phyloP scores from a whole-genome alignment of 1,140 invertebrate genomes.

The Rhysida immarginata region DNA sequence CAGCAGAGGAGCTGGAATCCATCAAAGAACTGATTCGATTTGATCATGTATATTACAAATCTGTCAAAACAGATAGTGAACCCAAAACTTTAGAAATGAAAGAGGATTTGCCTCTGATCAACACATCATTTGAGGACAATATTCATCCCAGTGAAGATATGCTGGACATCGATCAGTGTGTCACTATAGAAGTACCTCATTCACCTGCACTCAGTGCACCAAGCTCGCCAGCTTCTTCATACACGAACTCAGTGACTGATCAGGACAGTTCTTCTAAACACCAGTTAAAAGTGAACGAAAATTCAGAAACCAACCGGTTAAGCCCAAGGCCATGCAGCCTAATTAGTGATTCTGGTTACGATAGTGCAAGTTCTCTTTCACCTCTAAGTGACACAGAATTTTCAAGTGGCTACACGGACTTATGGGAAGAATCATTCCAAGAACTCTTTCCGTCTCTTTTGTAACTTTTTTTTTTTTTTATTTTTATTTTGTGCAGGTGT shows the following conservation, averaged over 20 bases:
- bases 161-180: not conserved
- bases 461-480: no score
- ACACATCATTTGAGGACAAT: not conserved
- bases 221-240: no score
- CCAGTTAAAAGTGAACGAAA: no score
- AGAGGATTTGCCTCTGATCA: not conserved
- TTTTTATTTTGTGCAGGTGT: no score
- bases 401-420: not conserved
- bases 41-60: constrained; percentile 18
- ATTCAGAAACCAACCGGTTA: no score
- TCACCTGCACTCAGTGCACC: no score
- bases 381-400: constrained; percentile 4
- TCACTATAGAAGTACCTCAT: not conserved
- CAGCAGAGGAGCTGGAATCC: constrained; percentile 19
- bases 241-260: no score
- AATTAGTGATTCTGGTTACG: constrained; percentile 16
- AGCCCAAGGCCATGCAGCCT: no score
- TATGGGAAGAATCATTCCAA: constrained; percentile 15
- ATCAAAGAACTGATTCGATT: constrained; percentile 19
- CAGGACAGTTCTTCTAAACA: no score
- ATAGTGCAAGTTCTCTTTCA: constrained; percentile 5
- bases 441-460: constrained; percentile 17
- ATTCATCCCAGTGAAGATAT: not conserved
- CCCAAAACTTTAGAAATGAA: no score
- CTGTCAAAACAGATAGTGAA: no score